Base-by-base conservation (phyloP, 2,113 vertebrate species). In the Pitta sordida region DNA sequence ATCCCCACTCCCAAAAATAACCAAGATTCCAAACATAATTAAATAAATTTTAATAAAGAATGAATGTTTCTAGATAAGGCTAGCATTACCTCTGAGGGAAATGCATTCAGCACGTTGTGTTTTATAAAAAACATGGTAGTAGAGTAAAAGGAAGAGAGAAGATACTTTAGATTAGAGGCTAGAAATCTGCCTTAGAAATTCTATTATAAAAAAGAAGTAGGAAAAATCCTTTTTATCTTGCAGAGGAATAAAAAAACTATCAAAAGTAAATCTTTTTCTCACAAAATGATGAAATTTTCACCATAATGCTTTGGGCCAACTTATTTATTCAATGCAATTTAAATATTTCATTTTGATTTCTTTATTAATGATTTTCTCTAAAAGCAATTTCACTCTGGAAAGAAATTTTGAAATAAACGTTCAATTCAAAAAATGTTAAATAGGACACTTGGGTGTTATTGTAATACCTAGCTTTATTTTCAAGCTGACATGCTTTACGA, bases 271-370 rank as follows among this genome's bases (percentile, higher is more conserved):
- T 56, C 85, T 92, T 93, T 93, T 84, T 0, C 49, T 85, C 15
- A 76, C n/a, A 79, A 90, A 94, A 88, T 80, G 65, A 83, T 69
- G 19, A 83, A 32, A 85, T 83, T 74, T 93, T 94, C 30, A 67
- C 62, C 63, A 41, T 85, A 84, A 73, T 84, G 44, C 69, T 91
- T 91, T 89, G 74, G 65, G 27, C 37, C 82, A 82, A 83, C 67
- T 83, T 83, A 88, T 69, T 89, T 91, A 39, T 79, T 92, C 67
- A 85, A 43, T 65, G 53, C 39, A 86, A 94, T 94, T 91, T 91
- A 77, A 93, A 95, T 96, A 93, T 94, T 95, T 96, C 90, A 95
- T 95, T 95, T 93, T 94, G 51, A 88, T 96, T 91, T 94, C 67
- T 59, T 88, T 90, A 96, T 93, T 95, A 95, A 93, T 80, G 34